phyloP scores from a whole-genome alignment of 1,140 invertebrate genomes.

The Papilio machaon region DNA sequence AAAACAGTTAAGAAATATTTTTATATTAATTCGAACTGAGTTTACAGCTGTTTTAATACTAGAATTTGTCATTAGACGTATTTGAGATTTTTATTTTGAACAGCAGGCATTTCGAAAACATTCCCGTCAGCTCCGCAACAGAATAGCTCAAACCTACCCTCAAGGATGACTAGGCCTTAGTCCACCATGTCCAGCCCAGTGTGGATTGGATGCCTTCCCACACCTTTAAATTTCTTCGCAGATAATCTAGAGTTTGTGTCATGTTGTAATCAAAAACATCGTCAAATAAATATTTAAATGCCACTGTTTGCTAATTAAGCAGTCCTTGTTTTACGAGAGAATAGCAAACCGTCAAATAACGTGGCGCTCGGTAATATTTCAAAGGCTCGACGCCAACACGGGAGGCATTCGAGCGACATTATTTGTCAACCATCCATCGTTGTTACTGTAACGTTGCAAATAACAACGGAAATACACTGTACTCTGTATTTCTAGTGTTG shows the following conservation, averaged over 20 bases:
- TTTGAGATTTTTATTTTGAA: background rate
- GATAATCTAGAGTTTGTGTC: too few relatives aligned
- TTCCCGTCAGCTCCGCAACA: too few relatives aligned
- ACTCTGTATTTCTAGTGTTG: background rate
- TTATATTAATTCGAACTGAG: background rate
- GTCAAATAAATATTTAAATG: background rate
- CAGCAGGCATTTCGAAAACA: too few relatives aligned
- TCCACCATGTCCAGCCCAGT: too few relatives aligned
- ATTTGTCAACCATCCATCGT: constrained; percentile 25
- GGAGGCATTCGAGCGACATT: constrained; percentile 24
- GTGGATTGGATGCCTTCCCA: too few relatives aligned
- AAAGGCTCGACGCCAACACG: constrained; percentile 27
- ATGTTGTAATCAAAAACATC: background rate
- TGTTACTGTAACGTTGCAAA: constrained; percentile 11
- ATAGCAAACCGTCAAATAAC: constrained; percentile 18
- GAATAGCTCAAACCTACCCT: too few relatives aligned
- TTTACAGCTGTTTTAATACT: background rate
- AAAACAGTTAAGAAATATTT: background rate
- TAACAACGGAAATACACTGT: background rate
- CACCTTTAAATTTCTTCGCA: too few relatives aligned
- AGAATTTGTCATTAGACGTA: background rate
- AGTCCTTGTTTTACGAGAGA: constrained; percentile 3
- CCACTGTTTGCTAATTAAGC: background rate
- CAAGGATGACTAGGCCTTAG: too few relatives aligned
- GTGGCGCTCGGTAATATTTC: constrained; percentile 28